Percentiles rank a stretch among this genome's conserved stretches.
These are phyloP conservation scores for Ictalurus furcatus DNA, from an alignment of 2,113 vertebrate species.

Conservation along the genomic window DNA sequence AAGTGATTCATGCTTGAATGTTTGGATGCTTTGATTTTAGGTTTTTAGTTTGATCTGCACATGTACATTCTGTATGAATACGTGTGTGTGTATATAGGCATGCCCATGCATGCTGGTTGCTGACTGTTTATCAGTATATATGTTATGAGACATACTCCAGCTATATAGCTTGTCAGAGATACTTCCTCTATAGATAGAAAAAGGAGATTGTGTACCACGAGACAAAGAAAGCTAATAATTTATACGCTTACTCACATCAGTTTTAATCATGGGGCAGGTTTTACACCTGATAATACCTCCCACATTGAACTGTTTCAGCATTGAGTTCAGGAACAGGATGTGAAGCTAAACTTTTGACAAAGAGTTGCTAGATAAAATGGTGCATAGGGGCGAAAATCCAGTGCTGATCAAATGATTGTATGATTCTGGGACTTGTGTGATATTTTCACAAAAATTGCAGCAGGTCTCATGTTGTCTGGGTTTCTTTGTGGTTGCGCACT, in stretches of 20 bases:
- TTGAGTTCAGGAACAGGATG: not conserved
- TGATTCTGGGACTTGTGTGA: conserved; percentile 6
- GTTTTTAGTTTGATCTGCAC: not conserved
- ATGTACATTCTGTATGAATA: not conserved
- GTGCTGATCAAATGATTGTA: not conserved
- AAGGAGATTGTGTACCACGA: conserved; percentile 52
- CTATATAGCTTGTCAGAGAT: conserved; percentile 59
- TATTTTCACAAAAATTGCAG: conserved; percentile 43
- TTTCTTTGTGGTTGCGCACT: conserved; percentile 43
- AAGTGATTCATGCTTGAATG: not conserved
- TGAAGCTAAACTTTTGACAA: not conserved
- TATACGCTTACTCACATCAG: not conserved
- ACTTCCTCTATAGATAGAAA: conserved; percentile 60
- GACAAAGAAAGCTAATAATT: not conserved
- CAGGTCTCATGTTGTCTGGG: conserved; percentile 38
- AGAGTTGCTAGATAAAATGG: not conserved
- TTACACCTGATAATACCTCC: not conserved
- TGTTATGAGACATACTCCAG: conserved; percentile 53
- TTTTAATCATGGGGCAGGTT: not conserved
- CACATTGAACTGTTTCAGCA: not conserved
- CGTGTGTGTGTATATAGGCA: not conserved
- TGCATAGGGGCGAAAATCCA: not conserved
- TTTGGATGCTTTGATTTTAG: not conserved
- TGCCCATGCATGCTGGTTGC: conserved; percentile 6
- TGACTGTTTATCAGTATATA: conserved; percentile 32